These are phyloP conservation scores for Cheilosia vulpina DNA, from an alignment of 2,888 invertebrate species.

Conservation along the genomic window DNA sequence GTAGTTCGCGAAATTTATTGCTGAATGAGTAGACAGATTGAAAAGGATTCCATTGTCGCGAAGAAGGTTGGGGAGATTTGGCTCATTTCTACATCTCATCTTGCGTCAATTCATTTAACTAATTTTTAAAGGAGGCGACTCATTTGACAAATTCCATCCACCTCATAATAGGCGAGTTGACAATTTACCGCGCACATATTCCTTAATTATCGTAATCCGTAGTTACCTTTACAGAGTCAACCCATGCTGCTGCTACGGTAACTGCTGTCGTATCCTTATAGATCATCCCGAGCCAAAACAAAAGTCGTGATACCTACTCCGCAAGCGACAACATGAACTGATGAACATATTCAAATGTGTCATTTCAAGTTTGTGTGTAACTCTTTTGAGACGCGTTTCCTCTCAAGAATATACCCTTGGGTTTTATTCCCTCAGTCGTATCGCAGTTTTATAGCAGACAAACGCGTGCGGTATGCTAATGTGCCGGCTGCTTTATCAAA, in stretches of 20 bases:
- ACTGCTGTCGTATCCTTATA: too few relatives aligned
- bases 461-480: slow-evolving; percentile 23
- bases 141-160: background rate
- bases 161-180: background rate
- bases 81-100: background rate
- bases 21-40: slow-evolving; percentile 68
- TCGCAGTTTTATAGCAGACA: slow-evolving; percentile 25
- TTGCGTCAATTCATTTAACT: too few relatives aligned
- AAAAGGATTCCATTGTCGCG: slow-evolving; percentile 54
- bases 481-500: slow-evolving; percentile 22
- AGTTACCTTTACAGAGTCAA: background rate
- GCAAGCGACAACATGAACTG: slow-evolving; percentile 11
- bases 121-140: too few relatives aligned
- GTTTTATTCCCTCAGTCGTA: slow-evolving; percentile 9
- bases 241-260: too few relatives aligned
- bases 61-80: slow-evolving; percentile 9
- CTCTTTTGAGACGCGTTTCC: slow-evolving; percentile 28
- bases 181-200: background rate
- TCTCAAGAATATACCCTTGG: slow-evolving; percentile 17
- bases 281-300: background rate
- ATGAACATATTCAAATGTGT: slow-evolving; percentile 25
- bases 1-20: slow-evolving; percentile 66
- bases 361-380: slow-evolving; percentile 38
- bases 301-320: slow-evolving; percentile 10
- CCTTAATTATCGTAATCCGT: slow-evolving; percentile 4